Percentiles rank a stretch among this genome's conserved stretches.
phyloP scores from a whole-genome alignment of 2,888 invertebrate genomes.

The Allacma fusca region DNA sequence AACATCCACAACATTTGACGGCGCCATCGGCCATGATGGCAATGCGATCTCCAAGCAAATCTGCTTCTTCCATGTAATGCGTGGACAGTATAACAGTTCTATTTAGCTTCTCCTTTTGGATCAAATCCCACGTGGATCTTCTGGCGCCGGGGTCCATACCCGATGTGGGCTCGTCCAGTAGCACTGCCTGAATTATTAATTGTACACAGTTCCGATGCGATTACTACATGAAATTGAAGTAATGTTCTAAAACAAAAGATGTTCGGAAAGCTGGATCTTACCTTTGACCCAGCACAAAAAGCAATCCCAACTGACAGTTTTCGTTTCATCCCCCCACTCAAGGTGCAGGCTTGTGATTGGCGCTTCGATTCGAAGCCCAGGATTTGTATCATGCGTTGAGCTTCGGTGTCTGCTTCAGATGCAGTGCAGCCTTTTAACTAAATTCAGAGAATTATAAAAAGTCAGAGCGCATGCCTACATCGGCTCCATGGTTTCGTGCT shows the following conservation, averaged over 20 bases:
- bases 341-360: slow-evolving; percentile 69
- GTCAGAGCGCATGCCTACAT: no score
- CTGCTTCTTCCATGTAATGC: slow-evolving; percentile 96
- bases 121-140: slow-evolving; percentile 64
- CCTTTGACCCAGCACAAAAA: slow-evolving; percentile 72
- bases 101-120: slow-evolving; percentile 69
- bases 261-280: slow-evolving; percentile 33
- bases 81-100: slow-evolving; percentile 88
- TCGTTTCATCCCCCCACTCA: slow-evolving; percentile 95
- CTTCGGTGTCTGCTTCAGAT: slow-evolving; percentile 68
- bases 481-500: no score
- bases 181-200: slow-evolving; percentile 65
- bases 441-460: neutral
- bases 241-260: no score
- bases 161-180: slow-evolving; percentile 68
- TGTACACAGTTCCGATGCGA: no score
- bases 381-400: slow-evolving; percentile 69
- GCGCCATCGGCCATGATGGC: slow-evolving; percentile 81
- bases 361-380: slow-evolving; percentile 74
- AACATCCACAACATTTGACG: slow-evolving; percentile 80
- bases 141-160: slow-evolving; percentile 66
- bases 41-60: slow-evolving; percentile 72
- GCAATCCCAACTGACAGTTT: slow-evolving; percentile 88
- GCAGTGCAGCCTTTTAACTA: slow-evolving; percentile 72
- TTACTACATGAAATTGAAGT: no score